Evolutionary conservation across 1,140 invertebrate genomes (phyloP).

Genomic region (Dreissena polymorpha): DNA sequence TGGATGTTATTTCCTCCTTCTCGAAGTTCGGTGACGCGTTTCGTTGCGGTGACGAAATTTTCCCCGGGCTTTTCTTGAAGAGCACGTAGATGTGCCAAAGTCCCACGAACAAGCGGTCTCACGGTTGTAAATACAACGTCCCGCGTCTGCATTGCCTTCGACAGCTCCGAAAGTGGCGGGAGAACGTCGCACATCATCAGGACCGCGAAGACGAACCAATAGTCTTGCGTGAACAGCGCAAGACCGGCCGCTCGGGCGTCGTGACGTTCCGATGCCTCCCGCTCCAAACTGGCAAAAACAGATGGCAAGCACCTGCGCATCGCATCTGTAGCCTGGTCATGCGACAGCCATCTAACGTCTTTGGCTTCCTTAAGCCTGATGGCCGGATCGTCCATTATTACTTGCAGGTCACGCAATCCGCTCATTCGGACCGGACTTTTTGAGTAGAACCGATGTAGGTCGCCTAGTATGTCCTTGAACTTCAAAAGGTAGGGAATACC

Average conservation of each 20-base stretch:
- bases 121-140: neutral
- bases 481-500: constrained; percentile 4
- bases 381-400: neutral
- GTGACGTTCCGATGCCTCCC: constrained; percentile 7
- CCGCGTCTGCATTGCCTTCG: constrained; percentile 3
- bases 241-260: constrained; percentile 19
- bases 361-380: constrained; percentile 26
- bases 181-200: constrained; percentile 7
- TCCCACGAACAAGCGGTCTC: neutral
- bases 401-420: neutral
- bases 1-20: no score
- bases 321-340: constrained; percentile 4
- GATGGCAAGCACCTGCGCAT: neutral
- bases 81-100: neutral
- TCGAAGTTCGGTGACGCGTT: no score
- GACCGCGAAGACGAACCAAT: neutral
- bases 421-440: constrained; percentile 13
- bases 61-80: no score
- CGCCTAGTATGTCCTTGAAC: neutral
- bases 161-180: neutral
- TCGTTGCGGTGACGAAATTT: no score
- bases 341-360: constrained; percentile 24
- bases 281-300: constrained; percentile 10
- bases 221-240: constrained; percentile 3
- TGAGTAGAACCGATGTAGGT: constrained; percentile 10